phyloP scores from a whole-genome alignment of 2,888 invertebrate genomes.

The Cheilosia urbana region DNA sequence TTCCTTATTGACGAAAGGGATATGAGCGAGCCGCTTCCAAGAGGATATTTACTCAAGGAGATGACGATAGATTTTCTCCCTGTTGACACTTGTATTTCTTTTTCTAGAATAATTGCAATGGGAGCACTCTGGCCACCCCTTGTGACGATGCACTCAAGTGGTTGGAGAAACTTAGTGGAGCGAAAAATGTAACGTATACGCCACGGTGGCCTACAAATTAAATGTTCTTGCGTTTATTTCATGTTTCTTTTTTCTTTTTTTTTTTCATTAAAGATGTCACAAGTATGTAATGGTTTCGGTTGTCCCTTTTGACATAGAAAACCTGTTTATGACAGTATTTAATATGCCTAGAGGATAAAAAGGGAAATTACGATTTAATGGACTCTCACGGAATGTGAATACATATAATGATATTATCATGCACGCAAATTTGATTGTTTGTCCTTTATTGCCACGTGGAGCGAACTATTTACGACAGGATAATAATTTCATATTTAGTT shows the following conservation, averaged over 20 bases:
- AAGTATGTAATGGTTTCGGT: slow-evolving; percentile 44
- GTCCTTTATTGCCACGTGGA: slow-evolving; percentile 22
- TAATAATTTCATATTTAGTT: slow-evolving; percentile 14
- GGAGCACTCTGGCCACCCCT: not conserved
- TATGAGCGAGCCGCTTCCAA: slow-evolving; percentile 9
- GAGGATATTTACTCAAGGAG: slow-evolving; percentile 56
- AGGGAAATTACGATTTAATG: slow-evolving; percentile 22
- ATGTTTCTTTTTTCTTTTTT: not conserved
- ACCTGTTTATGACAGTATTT: slow-evolving; percentile 23
- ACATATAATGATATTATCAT: slow-evolving; percentile 46
- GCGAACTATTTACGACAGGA: slow-evolving; percentile 27
- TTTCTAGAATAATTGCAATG: slow-evolving; percentile 37
- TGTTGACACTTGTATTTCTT: slow-evolving; percentile 49
- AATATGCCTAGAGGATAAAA: slow-evolving; percentile 31
- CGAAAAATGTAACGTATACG: slow-evolving; percentile 51
- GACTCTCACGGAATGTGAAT: not conserved
- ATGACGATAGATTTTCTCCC: slow-evolving; percentile 31
- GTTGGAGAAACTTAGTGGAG: not conserved
- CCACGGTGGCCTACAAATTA: slow-evolving; percentile 29
- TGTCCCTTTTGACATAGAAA: slow-evolving; percentile 4
- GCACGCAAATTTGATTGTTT: slow-evolving; percentile 52
- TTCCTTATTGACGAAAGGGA: slow-evolving; percentile 59
- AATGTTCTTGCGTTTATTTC: slow-evolving; percentile 6
- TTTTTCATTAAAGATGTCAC: slow-evolving; percentile 28
- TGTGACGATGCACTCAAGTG: slow-evolving; percentile 36